phyloP scores from a whole-genome alignment of 2,888 invertebrate species.

The Andrena flavipes region DNA sequence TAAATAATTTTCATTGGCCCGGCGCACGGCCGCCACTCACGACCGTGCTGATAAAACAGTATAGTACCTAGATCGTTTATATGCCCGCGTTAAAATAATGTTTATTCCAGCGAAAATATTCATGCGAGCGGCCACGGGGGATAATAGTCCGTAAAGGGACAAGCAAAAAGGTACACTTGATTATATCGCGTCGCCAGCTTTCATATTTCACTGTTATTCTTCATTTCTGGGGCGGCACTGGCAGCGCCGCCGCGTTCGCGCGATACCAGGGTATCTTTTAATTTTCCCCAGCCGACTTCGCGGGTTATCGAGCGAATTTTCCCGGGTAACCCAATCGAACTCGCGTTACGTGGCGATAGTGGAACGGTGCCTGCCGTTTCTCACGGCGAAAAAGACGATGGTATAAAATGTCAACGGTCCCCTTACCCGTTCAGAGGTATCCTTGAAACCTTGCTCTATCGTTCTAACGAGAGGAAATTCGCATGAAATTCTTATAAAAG shows the following conservation, averaged over 20 bases:
- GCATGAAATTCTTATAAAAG: not conserved
- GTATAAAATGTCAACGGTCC: no score
- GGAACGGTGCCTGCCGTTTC: not conserved
- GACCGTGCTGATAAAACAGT: constrained; percentile 29
- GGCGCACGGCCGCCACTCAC: not conserved
- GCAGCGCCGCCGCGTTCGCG: not conserved
- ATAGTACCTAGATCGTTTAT: constrained; percentile 20
- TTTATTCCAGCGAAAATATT: constrained; percentile 45
- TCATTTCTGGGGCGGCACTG: not conserved
- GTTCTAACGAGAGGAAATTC: not conserved
- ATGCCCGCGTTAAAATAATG: constrained; percentile 24
- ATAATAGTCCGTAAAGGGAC: constrained; percentile 37
- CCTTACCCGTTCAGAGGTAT: no score
- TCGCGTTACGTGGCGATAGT: not conserved
- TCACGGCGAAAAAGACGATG: not conserved
- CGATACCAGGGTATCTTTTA: constrained; percentile 2
- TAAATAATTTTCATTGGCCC: not conserved
- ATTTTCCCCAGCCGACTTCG: not conserved
- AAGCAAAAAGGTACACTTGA: constrained; percentile 26
- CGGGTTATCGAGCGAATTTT: not conserved
- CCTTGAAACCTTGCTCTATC: not conserved
- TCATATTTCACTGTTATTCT: constrained; percentile 31
- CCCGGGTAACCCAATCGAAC: not conserved
- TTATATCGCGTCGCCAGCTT: constrained; percentile 22
- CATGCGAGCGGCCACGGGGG: constrained; percentile 18